Base-by-base conservation (phyloP, 1,140 invertebrate species). In the Delia radicum region DNA sequence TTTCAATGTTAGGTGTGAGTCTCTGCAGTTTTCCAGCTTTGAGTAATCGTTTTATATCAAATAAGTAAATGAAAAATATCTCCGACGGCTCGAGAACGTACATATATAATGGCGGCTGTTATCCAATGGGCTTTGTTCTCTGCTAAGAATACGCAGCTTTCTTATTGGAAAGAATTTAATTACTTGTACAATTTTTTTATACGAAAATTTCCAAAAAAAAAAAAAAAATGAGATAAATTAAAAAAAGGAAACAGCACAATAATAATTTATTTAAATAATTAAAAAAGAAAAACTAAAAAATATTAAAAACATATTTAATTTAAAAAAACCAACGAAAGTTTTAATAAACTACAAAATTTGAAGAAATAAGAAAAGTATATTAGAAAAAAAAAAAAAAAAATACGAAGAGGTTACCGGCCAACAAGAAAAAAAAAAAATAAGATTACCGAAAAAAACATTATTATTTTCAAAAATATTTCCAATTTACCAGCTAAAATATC, bases 141-240 rank as follows among this genome's bases (percentile, higher is more conserved):
- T n/a, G n/a, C n/a, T n/a, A n/a, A n/a, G 63, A 69, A 33, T 69
- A 69, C 65, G 65, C 65, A 69, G 65, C 37, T 69, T 37, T 69
- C 65, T 33, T 69, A 69, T 31, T 69, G 65, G 65, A 69, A 33
- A 33, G 18, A 33, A 24, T 69, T 69, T 69, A 69, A 33, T 33
- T 28, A 69, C 31, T 33, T 33, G 29, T 69, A 33, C 65, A 69
- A 55, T 55, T 55, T 55, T 55, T 55, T 55, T 55, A 55, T 55
- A 55, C 48, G 48, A 55, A 55, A 55, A 55, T 7, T 55, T 55
- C 7, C 48, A 24, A 8, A 55, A 18, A 72, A 46, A 72, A 48
- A 26, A 73, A 73, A 48, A 73, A 26, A 42, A 73, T 48, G 27
- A 48, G 48, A 73, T 27, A 55, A 26, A 48, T 48, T 48, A 8